phyloP scores from a whole-genome alignment of 2,113 vertebrate species.

The Vicugna pacos region DNA sequence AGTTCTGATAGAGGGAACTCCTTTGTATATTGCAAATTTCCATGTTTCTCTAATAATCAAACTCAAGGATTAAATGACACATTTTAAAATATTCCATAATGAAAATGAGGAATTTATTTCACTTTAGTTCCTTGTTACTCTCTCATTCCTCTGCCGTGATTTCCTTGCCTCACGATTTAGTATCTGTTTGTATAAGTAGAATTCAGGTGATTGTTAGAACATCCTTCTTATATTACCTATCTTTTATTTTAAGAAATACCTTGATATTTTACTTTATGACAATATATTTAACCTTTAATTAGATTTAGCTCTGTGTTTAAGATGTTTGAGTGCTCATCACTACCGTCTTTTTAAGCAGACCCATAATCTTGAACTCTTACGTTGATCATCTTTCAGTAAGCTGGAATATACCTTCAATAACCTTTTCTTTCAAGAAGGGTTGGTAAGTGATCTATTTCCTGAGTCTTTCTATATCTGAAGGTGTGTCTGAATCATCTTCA shows the following conservation, averaged over 20 bases:
- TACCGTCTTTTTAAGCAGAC: background rate
- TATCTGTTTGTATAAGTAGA: background rate
- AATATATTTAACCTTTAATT: background rate
- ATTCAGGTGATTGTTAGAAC: background rate
- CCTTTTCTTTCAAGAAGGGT: background rate
- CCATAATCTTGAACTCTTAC: background rate
- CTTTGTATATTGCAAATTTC: background rate
- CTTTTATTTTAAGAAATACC: constrained; percentile 18
- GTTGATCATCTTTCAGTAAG: background rate
- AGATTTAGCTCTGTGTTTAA: background rate
- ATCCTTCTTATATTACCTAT: background rate
- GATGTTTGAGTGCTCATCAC: background rate
- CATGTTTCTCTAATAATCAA: background rate
- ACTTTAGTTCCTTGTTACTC: background rate
- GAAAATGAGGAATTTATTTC: background rate
- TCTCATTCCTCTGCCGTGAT: background rate
- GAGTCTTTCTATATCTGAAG: background rate
- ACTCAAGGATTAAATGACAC: background rate
- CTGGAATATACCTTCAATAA: background rate
- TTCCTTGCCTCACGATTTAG: background rate
- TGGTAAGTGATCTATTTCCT: background rate
- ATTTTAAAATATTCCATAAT: background rate
- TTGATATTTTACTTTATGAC: background rate
- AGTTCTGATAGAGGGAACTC: background rate
- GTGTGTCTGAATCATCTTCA: background rate